Evolutionary conservation across 53 echinoderm and acorn worm species (phyloP), one percentile per base, ranked within the genome.

Genomic region (Stichopus horrens): DNA sequence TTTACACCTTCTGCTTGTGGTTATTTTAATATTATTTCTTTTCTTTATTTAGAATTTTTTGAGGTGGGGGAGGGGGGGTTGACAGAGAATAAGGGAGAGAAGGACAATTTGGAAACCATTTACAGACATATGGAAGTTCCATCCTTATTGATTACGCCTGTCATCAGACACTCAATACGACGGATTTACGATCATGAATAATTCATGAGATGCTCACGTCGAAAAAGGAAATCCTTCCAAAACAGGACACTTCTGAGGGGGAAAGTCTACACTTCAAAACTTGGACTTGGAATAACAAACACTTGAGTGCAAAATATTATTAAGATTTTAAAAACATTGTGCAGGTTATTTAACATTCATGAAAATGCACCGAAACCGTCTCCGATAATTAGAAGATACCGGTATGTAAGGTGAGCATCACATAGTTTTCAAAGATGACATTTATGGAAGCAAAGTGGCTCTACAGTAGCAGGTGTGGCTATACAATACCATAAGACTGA

Each of bases 171-270:
- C 23, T 81, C 19, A 21, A 21, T 58, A 56, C 1, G 57, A 53
- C 81, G 57, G 81, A 57, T 19, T 21, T 8, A 18, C 6, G 7
- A 6, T 53, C 56, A 81, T 81, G 81, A 81, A 81, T 81, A 56
- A 81, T 81, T 81, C 81, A 81, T 81, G n/a, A n/a, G 19, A n/a
- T 71, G 37, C 37, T 16, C 71, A 71, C 71, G 18, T 71, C 19
- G 71, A 20, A 20, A 20, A 37, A 71, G 71, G 71, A 71, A 18
- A 37, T 71, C 19, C 71, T 71, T 71, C 71, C 71, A n/a, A 71
- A 71, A 71, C 6, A 18, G n/a, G 71, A 20, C 71, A n/a, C 71
- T 71, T 71, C 71, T 18, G 71, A 18, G 71, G 71, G 18, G 6
- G 19, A 16, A 18, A 71, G 71, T 71, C 18, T 71, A 7, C 71